Evolutionary conservation across 2,113 vertebrate genomes (phyloP).

Genomic region (Rhynchomys soricoides): DNA sequence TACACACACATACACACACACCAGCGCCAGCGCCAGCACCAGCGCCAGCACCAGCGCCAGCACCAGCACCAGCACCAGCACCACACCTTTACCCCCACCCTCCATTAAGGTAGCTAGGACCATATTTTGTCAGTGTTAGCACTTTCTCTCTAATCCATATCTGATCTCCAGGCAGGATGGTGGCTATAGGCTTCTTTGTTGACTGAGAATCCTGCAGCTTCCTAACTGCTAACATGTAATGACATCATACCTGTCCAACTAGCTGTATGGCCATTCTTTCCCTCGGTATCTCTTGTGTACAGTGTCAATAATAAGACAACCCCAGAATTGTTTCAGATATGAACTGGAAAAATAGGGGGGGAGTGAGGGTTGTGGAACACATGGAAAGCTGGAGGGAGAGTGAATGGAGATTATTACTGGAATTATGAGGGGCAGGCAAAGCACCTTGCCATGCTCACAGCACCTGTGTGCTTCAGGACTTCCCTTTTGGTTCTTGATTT

Average conservation of each 20-base stretch:
- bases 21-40: neutral
- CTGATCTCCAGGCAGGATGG: neutral
- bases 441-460: neutral
- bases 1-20: neutral
- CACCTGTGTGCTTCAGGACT: neutral
- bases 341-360: neutral
- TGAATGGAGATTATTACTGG: neutral
- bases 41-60: neutral
- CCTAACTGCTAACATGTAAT: neutral
- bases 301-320: neutral
- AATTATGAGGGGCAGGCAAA: neutral
- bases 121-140: slow-evolving; percentile 10
- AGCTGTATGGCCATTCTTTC: neutral
- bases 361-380: neutral
- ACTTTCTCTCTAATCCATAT: slow-evolving; percentile 26
- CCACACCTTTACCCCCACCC: neutral
- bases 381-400: neutral
- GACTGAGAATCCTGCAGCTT: neutral
- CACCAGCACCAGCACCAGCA: too few relatives aligned
- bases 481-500: slow-evolving; percentile 18
- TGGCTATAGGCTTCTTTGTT: neutral
- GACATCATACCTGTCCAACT: neutral
- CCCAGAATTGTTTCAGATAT: neutral
- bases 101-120: neutral
- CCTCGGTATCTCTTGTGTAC: neutral